These are phyloP conservation scores for Indicator indicator DNA, from an alignment of 2,113 vertebrate species.

Conservation along the genomic window DNA sequence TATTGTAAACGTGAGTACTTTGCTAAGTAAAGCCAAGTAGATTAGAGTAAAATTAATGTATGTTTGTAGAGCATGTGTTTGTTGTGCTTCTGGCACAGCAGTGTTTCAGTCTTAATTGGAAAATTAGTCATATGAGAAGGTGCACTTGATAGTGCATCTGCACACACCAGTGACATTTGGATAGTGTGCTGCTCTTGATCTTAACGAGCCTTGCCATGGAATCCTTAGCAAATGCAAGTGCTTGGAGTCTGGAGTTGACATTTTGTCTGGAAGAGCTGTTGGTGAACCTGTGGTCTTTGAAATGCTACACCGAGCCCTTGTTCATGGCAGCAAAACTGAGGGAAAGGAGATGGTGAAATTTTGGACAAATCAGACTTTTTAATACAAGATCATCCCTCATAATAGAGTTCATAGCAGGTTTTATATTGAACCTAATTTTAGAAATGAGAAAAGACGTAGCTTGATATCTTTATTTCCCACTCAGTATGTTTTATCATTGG, in stretches of 20 bases:
- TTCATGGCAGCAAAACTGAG: not conserved
- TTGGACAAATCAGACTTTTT: not conserved
- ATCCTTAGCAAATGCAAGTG: not conserved
- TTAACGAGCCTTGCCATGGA: not conserved
- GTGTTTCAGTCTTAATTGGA: conserved; percentile 23
- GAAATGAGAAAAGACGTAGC: not conserved
- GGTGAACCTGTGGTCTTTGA: accelerated
- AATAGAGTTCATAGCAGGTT: not conserved
- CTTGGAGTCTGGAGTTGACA: not conserved
- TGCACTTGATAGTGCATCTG: conserved; percentile 26
- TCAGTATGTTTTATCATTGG: not conserved
- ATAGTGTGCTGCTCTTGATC: not conserved
- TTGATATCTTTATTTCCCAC: not conserved
- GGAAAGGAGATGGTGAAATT: not conserved
- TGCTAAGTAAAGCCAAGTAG: not conserved
- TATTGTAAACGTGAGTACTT: not conserved
- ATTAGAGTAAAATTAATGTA: not conserved
- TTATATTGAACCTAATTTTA: not conserved
- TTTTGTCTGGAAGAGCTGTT: not conserved
- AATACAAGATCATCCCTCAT: not conserved
- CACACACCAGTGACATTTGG: conserved; percentile 23
- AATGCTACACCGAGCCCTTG: not conserved
- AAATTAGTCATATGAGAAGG: conserved; percentile 26
- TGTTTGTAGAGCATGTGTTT: not conserved
- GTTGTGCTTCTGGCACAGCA: conserved; percentile 9